phyloP scores from a whole-genome alignment of 2,888 invertebrate species.

The Petrolisthes cinctipes region DNA sequence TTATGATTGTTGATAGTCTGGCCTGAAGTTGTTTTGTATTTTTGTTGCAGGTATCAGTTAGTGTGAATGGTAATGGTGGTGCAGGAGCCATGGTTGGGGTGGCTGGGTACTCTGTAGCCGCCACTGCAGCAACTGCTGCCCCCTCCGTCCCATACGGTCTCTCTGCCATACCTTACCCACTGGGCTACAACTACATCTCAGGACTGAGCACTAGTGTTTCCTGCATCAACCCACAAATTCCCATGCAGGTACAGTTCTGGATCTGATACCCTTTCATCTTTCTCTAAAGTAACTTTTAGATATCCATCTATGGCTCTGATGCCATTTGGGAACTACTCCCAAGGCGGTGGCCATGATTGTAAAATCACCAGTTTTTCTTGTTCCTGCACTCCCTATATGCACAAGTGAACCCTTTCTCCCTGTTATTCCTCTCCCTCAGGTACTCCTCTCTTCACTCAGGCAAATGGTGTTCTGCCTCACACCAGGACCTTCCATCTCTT shows the following conservation, averaged over 20 bases:
- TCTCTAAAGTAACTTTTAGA: no score
- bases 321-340: no score
- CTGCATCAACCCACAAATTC: conserved; percentile 61
- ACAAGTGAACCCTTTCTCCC: no score
- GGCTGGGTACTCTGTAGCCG: conserved; percentile 52
- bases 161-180: conserved; percentile 56
- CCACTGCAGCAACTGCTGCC: conserved; percentile 52
- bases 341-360: no score
- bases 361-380: no score
- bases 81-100: conserved; percentile 45
- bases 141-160: conserved; percentile 58
- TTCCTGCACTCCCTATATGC: neutral
- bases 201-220: conserved; percentile 58
- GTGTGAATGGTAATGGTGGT: conserved; percentile 48
- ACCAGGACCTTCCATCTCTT: no score
- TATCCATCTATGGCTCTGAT: neutral
- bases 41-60: conserved; percentile 51
- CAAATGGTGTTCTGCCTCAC: no score
- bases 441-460: no score
- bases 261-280: no score
- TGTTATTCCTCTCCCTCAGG: no score
- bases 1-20: no score
- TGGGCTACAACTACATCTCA: conserved; percentile 59
- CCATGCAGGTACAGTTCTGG: conserved; percentile 52
- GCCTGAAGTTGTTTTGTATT: neutral